These are phyloP conservation scores for Strigamia maritima DNA, from an alignment of 2,888 invertebrate genomes.

Conservation along the genomic window DNA sequence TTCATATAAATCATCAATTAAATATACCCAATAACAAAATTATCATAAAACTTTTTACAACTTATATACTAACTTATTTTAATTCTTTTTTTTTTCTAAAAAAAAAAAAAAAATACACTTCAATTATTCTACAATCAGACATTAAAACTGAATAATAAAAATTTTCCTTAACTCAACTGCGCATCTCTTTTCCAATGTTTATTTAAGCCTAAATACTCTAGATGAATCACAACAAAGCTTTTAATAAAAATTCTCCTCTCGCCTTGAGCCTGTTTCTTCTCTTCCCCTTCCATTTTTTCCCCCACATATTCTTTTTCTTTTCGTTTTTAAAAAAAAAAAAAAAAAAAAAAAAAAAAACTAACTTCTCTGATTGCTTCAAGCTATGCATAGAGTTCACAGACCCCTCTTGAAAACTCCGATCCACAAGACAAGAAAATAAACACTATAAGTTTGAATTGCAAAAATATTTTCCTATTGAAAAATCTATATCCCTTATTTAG, in stretches of 20 bases:
- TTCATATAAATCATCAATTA: too few relatives aligned
- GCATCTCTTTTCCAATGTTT: background rate
- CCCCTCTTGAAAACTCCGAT: background rate
- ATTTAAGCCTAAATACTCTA: background rate
- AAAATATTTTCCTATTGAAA: background rate
- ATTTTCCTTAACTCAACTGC: background rate
- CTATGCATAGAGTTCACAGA: background rate
- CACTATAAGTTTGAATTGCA: background rate
- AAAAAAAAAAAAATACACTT: too few relatives aligned
- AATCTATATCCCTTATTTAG: background rate
- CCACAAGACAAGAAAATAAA: background rate
- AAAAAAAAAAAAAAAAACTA: too few relatives aligned
- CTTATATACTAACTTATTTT: too few relatives aligned
- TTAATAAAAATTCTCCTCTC: conserved; percentile 9
- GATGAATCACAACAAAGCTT: conserved; percentile 8
- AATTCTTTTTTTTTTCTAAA: too few relatives aligned
- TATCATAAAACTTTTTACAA: too few relatives aligned
- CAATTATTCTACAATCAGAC: too few relatives aligned
- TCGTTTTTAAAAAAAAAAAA: too few relatives aligned
- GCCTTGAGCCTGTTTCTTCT: conserved; percentile 3
- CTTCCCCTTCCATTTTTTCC: background rate
- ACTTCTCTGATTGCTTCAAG: background rate
- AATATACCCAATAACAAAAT: too few relatives aligned
- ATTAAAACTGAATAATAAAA: background rate
- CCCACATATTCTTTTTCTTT: background rate